phyloP scores from a whole-genome alignment of 2,797 vertebrate genomes.

The Muraenolepis orangiensis region DNA sequence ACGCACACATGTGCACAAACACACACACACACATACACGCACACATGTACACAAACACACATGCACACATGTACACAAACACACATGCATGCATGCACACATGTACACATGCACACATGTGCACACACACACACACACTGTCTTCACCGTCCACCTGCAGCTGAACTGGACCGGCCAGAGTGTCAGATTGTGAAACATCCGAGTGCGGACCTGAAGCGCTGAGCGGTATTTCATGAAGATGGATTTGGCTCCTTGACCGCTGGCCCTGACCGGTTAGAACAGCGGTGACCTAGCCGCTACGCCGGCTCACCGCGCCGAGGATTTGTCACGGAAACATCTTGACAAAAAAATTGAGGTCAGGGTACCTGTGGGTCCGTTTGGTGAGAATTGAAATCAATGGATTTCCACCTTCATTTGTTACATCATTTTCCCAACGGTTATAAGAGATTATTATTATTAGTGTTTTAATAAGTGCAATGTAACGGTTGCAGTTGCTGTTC shows the following conservation, averaged over 20 bases:
- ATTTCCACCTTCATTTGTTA: background rate
- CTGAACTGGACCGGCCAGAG: constrained; percentile 10
- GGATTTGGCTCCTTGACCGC: background rate
- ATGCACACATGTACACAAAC: constrained; percentile 15
- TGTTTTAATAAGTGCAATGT: background rate
- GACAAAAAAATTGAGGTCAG: too few species aligned
- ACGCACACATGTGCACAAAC: too few species aligned
- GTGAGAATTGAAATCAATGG: background rate
- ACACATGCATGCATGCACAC: background rate
- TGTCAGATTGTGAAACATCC: constrained; percentile 49
- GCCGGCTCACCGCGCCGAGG: constrained; percentile 12
- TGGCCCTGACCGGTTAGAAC: background rate
- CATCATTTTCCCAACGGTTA: background rate
- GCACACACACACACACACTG: too few species aligned
- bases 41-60: too few species aligned
- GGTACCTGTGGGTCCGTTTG: background rate
- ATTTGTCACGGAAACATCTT: background rate
- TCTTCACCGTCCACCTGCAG: background rate
- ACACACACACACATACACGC: background rate
- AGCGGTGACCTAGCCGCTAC: background rate
- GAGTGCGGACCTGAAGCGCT: background rate
- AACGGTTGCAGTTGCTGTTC: background rate
- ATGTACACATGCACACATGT: too few species aligned
- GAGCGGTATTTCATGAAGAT: constrained; percentile 1
- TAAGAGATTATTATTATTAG: background rate